phyloP scores from a whole-genome alignment of 2,113 vertebrate genomes.

The Clarias batrachus region DNA sequence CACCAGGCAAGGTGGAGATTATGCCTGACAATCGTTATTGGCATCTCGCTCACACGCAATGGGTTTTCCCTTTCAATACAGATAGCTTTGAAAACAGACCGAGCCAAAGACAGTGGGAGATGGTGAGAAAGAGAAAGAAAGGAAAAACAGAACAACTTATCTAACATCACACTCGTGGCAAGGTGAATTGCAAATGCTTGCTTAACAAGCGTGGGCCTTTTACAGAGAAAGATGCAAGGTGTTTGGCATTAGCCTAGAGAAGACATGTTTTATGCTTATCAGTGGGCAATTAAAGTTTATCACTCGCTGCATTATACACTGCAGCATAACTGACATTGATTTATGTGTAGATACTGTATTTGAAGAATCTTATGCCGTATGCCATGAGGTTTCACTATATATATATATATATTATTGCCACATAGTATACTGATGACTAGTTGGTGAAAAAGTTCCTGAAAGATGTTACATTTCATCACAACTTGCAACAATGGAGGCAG shows the following conservation, averaged over 20 bases:
- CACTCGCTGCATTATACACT: constrained; percentile 2
- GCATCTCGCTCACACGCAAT: constrained; percentile 22
- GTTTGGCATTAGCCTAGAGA: constrained; percentile 8
- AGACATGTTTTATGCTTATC: constrained; percentile 14
- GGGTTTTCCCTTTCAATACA: constrained; percentile 33
- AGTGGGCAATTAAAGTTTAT: constrained; percentile 12
- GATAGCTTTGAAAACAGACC: constrained; percentile 40
- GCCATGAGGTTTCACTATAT: not conserved
- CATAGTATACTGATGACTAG: not conserved
- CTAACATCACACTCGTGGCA: constrained; percentile 15
- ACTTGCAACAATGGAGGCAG: not conserved
- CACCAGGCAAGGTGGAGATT: constrained; percentile 30
- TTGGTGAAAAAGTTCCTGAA: not conserved
- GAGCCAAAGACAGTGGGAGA: constrained; percentile 9
- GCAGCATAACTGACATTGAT: not conserved
- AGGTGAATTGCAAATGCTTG: constrained; percentile 33
- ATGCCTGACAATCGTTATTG: not conserved
- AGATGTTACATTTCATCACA: not conserved
- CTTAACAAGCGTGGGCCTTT: constrained; percentile 26
- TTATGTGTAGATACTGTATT: not conserved
- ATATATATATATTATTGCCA: not conserved
- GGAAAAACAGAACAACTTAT: constrained; percentile 10
- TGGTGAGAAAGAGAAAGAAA: not conserved
- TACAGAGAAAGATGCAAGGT: not conserved
- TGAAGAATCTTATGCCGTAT: not conserved